Percentiles rank a stretch among this genome's conserved stretches.
Evolutionary conservation across 1,140 invertebrate species (phyloP).

Genomic region (Lepidurus arcticus): DNA sequence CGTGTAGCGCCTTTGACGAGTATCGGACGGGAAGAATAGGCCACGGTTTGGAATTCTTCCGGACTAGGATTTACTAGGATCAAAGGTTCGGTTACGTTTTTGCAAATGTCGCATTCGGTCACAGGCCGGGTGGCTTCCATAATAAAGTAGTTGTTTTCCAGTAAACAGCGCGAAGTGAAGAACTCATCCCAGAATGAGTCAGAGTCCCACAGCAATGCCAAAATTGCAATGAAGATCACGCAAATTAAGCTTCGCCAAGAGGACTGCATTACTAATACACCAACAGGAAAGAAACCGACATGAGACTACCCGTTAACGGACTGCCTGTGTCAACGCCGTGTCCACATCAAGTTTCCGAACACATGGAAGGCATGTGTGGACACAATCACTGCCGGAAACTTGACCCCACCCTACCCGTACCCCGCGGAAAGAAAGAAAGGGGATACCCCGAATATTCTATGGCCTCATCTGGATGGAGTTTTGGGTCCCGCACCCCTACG

Average conservation of each 20-base stretch:
- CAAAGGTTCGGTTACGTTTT: slow-evolving; percentile 50
- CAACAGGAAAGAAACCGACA: background rate
- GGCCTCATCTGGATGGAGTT: slow-evolving; percentile 3
- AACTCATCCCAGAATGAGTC: background rate
- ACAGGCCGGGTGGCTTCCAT: slow-evolving; percentile 77
- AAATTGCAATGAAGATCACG: background rate
- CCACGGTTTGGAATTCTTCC: slow-evolving; percentile 57
- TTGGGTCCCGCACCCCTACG: background rate
- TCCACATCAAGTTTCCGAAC: background rate
- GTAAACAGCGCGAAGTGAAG: slow-evolving; percentile 54
- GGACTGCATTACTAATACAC: background rate
- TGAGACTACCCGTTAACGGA: background rate
- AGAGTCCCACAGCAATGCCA: slow-evolving; percentile 1
- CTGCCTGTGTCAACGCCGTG: background rate
- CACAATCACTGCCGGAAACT: background rate
- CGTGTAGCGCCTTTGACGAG: slow-evolving; percentile 66
- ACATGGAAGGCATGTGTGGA: background rate
- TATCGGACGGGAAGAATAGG: slow-evolving; percentile 73
- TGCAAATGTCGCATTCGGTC: slow-evolving; percentile 72
- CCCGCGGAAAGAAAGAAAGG: background rate
- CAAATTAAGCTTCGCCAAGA: background rate
- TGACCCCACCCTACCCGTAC: background rate
- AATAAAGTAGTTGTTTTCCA: slow-evolving; percentile 74
- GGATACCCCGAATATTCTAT: background rate
- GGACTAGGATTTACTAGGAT: slow-evolving; percentile 59